phyloP scores from a whole-genome alignment of 2,797 vertebrate species.

The Crocidura indochinensis region DNA sequence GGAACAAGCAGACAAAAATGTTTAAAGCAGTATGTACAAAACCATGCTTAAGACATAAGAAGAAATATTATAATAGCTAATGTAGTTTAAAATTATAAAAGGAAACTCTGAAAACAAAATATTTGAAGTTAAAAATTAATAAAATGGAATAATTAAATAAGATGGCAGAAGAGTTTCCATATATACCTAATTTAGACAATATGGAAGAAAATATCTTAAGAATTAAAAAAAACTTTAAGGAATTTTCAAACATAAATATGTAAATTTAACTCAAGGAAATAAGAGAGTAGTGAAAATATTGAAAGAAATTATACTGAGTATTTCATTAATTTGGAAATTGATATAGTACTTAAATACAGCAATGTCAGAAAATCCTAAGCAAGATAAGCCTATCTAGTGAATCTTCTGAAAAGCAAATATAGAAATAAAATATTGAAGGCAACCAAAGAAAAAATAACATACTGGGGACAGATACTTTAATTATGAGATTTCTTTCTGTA shows the following conservation, averaged over 20 bases:
- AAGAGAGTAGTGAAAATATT: not conserved
- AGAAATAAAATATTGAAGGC: conserved; percentile 32
- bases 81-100: not conserved
- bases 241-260: not conserved
- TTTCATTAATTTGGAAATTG: not conserved
- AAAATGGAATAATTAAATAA: not conserved
- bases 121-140: not conserved
- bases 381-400: not conserved
- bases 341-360: not conserved
- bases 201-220: not conserved
- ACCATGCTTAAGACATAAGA: not conserved
- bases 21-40: not conserved
- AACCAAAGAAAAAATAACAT: not conserved
- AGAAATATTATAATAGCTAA: not conserved
- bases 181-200: not conserved
- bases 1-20: not conserved
- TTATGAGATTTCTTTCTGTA: not conserved
- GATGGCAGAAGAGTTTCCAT: not conserved
- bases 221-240: not conserved
- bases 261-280: not conserved
- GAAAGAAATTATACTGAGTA: not conserved
- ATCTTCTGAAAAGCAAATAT: not conserved
- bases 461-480: conserved; percentile 1
- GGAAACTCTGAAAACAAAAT: conserved; percentile 3
- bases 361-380: not conserved